Conservation (phyloP, 1,140 invertebrate genomes). For the Drosophila nannoptera region DNA sequence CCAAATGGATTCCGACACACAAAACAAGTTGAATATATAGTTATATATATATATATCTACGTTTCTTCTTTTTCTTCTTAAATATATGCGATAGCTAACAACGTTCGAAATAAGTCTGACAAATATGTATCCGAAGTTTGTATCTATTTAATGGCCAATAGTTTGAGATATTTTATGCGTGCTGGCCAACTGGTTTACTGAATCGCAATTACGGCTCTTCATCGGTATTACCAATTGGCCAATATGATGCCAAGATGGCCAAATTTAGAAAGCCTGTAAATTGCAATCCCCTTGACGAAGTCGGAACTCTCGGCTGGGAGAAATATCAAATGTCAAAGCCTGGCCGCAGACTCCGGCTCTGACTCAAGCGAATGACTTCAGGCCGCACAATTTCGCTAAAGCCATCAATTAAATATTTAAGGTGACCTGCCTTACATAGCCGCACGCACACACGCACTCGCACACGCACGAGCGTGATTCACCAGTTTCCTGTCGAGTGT, state of each 20-base stretch:
- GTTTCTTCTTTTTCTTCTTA: too few relatives aligned
- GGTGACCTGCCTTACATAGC: conserved; percentile 35
- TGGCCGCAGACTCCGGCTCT: conserved; percentile 11
- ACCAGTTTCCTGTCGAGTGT: conserved; percentile 37
- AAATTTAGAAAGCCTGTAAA: conserved; percentile 70
- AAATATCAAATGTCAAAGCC: conserved; percentile 57
- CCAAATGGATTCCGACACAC: conserved; percentile 26
- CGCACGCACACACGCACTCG: neutral
- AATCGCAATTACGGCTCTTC: conserved; percentile 4
- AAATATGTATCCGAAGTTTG: conserved; percentile 30
- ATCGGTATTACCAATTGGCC: conserved; percentile 6
- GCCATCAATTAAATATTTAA: conserved; percentile 40
- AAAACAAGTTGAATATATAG: conserved; percentile 73
- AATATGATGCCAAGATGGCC: conserved; percentile 27
- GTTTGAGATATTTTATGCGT: conserved; percentile 34
- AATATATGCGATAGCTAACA: conserved; percentile 65
- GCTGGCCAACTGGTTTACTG: neutral
- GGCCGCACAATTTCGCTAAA: conserved; percentile 8
- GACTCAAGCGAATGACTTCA: conserved; percentile 24
- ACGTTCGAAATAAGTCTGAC: conserved; percentile 43
- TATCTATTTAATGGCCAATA: conserved; percentile 15
- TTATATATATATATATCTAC: too few relatives aligned
- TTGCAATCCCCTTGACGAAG: conserved; percentile 31
- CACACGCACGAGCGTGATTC: conserved; percentile 23
- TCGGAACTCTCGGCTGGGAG: neutral